Percentiles rank a stretch among this genome's conserved stretches.
Evolutionary conservation across 2,797 vertebrate species (phyloP).

Genomic region (Phoxinus dragarum): DNA sequence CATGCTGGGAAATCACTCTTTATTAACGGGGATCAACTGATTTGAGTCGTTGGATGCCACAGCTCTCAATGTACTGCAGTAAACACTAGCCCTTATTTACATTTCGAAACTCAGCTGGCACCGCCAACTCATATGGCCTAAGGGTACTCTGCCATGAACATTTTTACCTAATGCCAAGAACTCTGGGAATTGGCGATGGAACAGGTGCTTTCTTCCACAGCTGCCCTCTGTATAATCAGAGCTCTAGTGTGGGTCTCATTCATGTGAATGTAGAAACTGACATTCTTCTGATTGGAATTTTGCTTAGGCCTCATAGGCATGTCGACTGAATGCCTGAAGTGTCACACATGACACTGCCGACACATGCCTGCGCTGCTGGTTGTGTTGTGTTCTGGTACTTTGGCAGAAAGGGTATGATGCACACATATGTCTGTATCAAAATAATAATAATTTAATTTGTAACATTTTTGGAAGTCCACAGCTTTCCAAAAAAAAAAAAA

Average conservation of each 20-base stretch:
- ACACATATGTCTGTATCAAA: not conserved
- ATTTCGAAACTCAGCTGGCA: conserved; percentile 83
- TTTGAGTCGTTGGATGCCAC: conserved; percentile 87
- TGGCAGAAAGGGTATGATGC: conserved; percentile 1
- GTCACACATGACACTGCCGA: conserved; percentile 52
- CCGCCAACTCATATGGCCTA: conserved; percentile 76
- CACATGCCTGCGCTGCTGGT: conserved; percentile 12
- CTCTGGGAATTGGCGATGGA: conserved; percentile 73
- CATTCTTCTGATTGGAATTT: conserved; percentile 58
- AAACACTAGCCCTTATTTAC: conserved; percentile 70
- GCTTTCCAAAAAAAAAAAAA: not conserved
- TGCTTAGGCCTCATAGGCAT: conserved; percentile 43
- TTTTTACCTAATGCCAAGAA: conserved; percentile 75
- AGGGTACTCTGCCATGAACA: conserved; percentile 81
- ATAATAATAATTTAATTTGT: not conserved
- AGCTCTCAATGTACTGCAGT: conserved; percentile 78
- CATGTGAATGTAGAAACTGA: conserved; percentile 45
- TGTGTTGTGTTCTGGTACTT: conserved; percentile 8
- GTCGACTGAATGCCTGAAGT: conserved; percentile 43
- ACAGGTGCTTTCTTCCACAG: conserved; percentile 74
- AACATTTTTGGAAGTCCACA: conserved; percentile 10
- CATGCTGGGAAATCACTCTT: conserved; percentile 70
- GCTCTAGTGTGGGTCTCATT: conserved; percentile 29
- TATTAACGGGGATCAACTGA: conserved; percentile 85
- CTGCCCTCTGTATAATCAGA: conserved; percentile 49